Evolutionary conservation across 1,140 invertebrate genomes (phyloP).

Genomic region (Campodea augens): DNA sequence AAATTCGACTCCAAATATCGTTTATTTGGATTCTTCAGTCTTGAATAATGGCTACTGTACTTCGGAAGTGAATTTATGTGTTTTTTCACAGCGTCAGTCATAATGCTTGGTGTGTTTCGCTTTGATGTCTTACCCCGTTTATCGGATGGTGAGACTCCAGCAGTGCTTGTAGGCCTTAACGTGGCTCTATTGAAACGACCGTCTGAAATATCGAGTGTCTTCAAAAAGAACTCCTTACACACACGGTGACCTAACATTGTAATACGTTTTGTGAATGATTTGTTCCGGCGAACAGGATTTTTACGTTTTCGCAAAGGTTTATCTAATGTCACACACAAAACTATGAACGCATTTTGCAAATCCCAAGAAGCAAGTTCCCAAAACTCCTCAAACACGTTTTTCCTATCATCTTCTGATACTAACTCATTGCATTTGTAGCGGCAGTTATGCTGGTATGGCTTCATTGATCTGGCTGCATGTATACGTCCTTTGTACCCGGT

Average conservation of each 20-base stretch:
- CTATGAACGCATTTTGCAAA: too few species aligned
- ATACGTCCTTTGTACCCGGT: too few species aligned
- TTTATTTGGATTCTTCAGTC: slow-evolving; percentile 6
- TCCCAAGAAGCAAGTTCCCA: too few species aligned
- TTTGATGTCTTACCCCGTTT: not conserved
- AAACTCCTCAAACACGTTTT: too few species aligned
- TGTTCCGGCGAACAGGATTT: too few species aligned
- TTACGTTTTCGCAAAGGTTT: too few species aligned
- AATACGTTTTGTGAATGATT: too few species aligned
- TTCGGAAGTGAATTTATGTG: slow-evolving; percentile 4
- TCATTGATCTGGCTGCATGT: too few species aligned
- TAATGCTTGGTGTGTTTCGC: slow-evolving; percentile 2
- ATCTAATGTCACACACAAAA: too few species aligned
- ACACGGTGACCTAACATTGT: not conserved
- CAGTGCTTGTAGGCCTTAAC: not conserved
- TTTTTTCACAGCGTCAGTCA: not conserved
- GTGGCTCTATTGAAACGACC: not conserved
- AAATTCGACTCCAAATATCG: slow-evolving; percentile 3
- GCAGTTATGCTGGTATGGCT: too few species aligned
- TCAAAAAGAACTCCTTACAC: slow-evolving; percentile 4
- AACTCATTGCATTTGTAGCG: too few species aligned
- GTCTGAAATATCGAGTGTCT: slow-evolving; percentile 3
- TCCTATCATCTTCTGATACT: too few species aligned
- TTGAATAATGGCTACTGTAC: slow-evolving; percentile 3
- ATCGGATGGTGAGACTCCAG: not conserved